These are phyloP conservation scores for Ramphastos sulfuratus DNA, from an alignment of 2,113 vertebrate genomes.

Conservation along the genomic window DNA sequence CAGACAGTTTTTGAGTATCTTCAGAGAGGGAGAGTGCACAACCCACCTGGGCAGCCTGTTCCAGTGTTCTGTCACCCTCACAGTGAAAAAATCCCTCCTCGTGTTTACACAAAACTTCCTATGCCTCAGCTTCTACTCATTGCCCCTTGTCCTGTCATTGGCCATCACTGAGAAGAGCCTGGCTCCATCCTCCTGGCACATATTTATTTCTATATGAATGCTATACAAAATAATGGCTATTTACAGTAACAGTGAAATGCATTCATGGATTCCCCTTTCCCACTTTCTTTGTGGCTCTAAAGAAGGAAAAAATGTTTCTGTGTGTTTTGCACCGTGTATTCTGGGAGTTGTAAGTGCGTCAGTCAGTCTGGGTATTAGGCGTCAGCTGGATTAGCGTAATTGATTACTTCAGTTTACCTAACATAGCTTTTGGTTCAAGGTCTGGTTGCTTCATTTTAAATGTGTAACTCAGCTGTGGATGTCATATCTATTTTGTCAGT, in stretches of 20 bases:
- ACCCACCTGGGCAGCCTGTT: too few species aligned
- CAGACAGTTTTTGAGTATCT: too few species aligned
- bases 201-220: not conserved
- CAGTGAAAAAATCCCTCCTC: too few species aligned
- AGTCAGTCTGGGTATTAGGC: not conserved
- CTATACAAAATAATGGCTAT: not conserved
- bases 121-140: too few species aligned
- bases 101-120: too few species aligned
- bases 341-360: constrained; percentile 1
- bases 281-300: not conserved
- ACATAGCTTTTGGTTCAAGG: constrained; percentile 45
- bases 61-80: too few species aligned
- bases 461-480: not conserved
- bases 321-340: not conserved
- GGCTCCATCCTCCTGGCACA: too few species aligned
- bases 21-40: too few species aligned
- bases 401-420: constrained; percentile 62
- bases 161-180: too few species aligned
- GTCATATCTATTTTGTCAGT: constrained; percentile 11
- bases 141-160: too few species aligned
- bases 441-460: constrained; percentile 24
- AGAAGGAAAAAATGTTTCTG: not conserved
- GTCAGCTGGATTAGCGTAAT: constrained; percentile 51
- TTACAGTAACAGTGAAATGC: not conserved
- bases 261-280: not conserved